Percentiles rank a stretch among this genome's conserved stretches.
phyloP scores from a whole-genome alignment of 92 coral and sea anemone species.

The Parazoanthus swiftii region DNA sequence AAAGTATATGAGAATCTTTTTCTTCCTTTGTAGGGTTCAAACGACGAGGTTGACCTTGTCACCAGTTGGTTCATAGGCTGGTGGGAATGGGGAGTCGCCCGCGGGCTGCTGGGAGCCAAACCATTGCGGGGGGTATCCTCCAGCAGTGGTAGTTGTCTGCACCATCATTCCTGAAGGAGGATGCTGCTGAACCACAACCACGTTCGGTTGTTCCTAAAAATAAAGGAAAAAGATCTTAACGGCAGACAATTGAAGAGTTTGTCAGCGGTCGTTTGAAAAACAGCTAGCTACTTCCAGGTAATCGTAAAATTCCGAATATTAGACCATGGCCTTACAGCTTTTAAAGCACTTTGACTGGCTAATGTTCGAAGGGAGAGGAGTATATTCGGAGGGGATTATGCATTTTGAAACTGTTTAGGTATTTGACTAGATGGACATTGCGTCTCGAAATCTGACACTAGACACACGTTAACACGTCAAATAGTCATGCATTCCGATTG shows the following conservation, averaged over 20 bases:
- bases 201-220: background rate
- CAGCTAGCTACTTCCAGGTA: too few species aligned
- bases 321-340: too few species aligned
- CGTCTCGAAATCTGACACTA: too few species aligned
- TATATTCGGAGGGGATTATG: too few species aligned
- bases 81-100: background rate
- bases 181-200: background rate
- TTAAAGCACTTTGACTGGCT: too few species aligned
- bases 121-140: background rate
- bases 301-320: too few species aligned
- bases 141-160: background rate
- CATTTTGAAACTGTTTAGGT: too few species aligned
- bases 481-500: too few species aligned
- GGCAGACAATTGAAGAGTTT: background rate
- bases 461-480: too few species aligned
- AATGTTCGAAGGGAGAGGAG: too few species aligned
- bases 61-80: background rate
- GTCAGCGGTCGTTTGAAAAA: background rate
- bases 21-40: background rate
- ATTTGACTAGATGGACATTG: too few species aligned
- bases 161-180: background rate
- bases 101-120: background rate
- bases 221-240: background rate
- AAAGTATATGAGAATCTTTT: too few species aligned
- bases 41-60: conserved; percentile 6